Base-by-base conservation (phyloP, 92 coral and sea anemone genomes). In the Zoanthus solanderi region DNA sequence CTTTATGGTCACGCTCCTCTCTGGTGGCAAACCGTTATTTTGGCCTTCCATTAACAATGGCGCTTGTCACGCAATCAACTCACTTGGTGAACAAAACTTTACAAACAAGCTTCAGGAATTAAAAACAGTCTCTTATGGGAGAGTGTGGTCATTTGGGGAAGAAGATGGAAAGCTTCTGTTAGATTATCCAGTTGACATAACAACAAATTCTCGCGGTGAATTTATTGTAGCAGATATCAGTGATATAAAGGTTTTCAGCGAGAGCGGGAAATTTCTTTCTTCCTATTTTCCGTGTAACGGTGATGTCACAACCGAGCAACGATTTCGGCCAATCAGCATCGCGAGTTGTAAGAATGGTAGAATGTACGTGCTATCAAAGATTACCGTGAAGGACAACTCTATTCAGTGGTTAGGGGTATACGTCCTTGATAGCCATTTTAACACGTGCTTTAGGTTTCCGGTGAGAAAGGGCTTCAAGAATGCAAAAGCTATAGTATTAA, bases 271-370 rank as follows among this genome's bases (percentile, higher is more conserved):
- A 14, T 81, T 81, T 67, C 61, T 81, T 9, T 45, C 85, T 1
- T 66, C 85, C 2, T 53, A 65, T 17, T 45, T 37, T 15, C 85
- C 85, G 45, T 46, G 46, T 28, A 16, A 47, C 9, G 74, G 23
- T 47, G 85, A 81, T 29, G 28, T 67, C 57, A 65, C 75, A 65
- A 34, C 76, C 30, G 60, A 67, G 13, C 74, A 42, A 54, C 61
- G 85, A 7, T 81, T 81, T 81, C 71, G 85, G 66, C 85, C 85
- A 66, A 65, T 81, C 75, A 47, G 85, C 85, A 68, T 81, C n/a
- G 34, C 75, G 29, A 81, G 75, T 45, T 61, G 75, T 45, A 32
- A 71, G 74, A 81, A 81, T 66, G 85, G 46, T 28, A 81, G 14
- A 29, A 66, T 66, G 5, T 81, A 81, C 66, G 29, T 81, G 14